Evolutionary conservation across 2,113 vertebrate genomes (phyloP).

Genomic region (Tetrao urogallus): DNA sequence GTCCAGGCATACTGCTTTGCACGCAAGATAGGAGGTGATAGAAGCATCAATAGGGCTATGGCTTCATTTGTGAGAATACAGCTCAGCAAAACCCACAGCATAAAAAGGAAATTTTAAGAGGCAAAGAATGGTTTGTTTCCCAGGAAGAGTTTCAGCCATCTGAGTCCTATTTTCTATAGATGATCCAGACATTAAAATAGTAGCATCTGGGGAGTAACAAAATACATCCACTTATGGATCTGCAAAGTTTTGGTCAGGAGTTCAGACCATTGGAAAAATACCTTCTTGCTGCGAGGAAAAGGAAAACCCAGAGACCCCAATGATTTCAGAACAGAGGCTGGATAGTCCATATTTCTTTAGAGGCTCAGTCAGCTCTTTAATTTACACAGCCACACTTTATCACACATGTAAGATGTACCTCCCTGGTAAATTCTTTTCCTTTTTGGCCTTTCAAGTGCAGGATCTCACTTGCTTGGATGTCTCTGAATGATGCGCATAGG

Average conservation of each 20-base stretch:
- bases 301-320: neutral
- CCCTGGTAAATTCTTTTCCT: constrained; percentile 1
- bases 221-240: neutral
- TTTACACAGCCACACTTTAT: neutral
- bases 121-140: neutral
- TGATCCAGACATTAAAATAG: neutral
- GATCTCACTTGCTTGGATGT: constrained; percentile 31
- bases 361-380: constrained; percentile 5
- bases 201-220: neutral
- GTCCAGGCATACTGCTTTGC: neutral
- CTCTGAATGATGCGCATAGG: neutral
- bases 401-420: neutral
- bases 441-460: constrained; percentile 19
- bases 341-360: neutral
- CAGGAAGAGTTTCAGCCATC: neutral
- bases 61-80: neutral
- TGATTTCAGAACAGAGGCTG: neutral
- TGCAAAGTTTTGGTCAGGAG: neutral
- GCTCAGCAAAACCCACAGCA: neutral
- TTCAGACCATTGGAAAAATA: constrained; percentile 21
- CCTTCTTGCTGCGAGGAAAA: neutral
- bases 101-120: neutral
- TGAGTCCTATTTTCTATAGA: neutral
- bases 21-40: neutral
- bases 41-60: neutral